These are phyloP conservation scores for Neoniphon sammara DNA, from an alignment of 2,797 vertebrate genomes.

Conservation along the genomic window DNA sequence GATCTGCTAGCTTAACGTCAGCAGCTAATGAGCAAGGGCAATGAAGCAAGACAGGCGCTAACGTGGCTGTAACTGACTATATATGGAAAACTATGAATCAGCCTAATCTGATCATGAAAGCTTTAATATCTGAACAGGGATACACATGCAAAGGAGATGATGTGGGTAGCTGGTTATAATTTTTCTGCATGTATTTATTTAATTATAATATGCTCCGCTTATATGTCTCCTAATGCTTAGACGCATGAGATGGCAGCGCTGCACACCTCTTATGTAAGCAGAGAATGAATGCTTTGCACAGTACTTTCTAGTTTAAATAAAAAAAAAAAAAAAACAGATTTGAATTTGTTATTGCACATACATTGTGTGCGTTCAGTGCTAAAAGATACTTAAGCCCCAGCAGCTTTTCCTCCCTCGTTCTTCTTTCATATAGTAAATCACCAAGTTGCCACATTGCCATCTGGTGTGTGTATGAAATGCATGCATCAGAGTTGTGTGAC, in stretches of 20 bases:
- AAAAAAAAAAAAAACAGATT: not conserved
- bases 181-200: slow-evolving; percentile 50
- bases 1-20: not conserved
- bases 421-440: slow-evolving; percentile 22
- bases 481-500: no score
- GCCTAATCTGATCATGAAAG: slow-evolving; percentile 31
- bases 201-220: slow-evolving; percentile 15
- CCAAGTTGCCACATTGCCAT: not conserved
- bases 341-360: not conserved
- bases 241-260: not conserved
- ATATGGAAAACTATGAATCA: slow-evolving; percentile 33
- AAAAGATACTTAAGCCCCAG: not conserved
- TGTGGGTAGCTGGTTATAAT: slow-evolving; percentile 38
- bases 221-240: no score
- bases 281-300: no score
- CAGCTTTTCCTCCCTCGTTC: not conserved
- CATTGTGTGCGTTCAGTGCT: not conserved
- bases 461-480: no score
- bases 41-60: slow-evolving; percentile 1
- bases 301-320: not conserved
- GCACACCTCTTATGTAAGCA: no score
- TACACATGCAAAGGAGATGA: slow-evolving; percentile 43
- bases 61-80: slow-evolving; percentile 12
- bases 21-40: slow-evolving; percentile 1
- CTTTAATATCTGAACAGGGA: slow-evolving; percentile 48